These are phyloP conservation scores for Bovichtus variegatus DNA, from an alignment of 2,797 vertebrate species.

Conservation along the genomic window DNA sequence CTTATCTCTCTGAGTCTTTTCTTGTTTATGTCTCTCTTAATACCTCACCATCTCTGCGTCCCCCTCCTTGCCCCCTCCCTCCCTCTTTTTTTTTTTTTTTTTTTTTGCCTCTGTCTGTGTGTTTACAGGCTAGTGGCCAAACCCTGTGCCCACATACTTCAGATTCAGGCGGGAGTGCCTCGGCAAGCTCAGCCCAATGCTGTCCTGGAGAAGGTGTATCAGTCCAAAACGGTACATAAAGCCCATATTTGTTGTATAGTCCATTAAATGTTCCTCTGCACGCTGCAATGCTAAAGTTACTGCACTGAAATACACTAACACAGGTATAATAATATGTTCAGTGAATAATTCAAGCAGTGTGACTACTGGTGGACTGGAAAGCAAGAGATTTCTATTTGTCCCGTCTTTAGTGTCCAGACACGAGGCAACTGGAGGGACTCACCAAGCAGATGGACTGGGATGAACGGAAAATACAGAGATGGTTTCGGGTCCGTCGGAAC, in stretches of 20 bases:
- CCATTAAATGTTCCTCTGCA: constrained; percentile 11
- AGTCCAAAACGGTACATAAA: constrained; percentile 78
- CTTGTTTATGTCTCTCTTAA: constrained; percentile 48
- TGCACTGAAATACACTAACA: constrained; percentile 9
- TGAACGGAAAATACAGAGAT: constrained; percentile 92
- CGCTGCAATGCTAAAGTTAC: constrained; percentile 14
- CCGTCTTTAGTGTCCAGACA: constrained; percentile 87
- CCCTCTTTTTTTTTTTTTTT: not conserved
- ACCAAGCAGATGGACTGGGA: constrained; percentile 96
- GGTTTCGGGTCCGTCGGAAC: constrained; percentile 93
- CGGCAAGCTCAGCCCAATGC: constrained; percentile 88
- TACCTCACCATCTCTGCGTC: constrained; percentile 50
- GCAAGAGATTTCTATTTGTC: constrained; percentile 20
- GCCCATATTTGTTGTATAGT: constrained; percentile 35
- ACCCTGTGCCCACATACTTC: constrained; percentile 91
- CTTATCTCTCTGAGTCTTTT: constrained; percentile 33
- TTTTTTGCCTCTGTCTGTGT: constrained; percentile 64
- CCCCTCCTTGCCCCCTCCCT: constrained; percentile 43
- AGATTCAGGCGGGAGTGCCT: constrained; percentile 89
- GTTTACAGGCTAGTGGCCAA: constrained; percentile 92
- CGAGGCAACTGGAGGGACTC: constrained; percentile 88
- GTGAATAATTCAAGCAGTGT: constrained; percentile 20
- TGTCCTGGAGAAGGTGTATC: constrained; percentile 88
- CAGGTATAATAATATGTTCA: constrained; percentile 26
- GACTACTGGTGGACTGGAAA: constrained; percentile 6